Percentiles rank a stretch among this genome's conserved stretches.
phyloP scores from a whole-genome alignment of 2,113 vertebrate genomes.

The Corvus moneduloides region DNA sequence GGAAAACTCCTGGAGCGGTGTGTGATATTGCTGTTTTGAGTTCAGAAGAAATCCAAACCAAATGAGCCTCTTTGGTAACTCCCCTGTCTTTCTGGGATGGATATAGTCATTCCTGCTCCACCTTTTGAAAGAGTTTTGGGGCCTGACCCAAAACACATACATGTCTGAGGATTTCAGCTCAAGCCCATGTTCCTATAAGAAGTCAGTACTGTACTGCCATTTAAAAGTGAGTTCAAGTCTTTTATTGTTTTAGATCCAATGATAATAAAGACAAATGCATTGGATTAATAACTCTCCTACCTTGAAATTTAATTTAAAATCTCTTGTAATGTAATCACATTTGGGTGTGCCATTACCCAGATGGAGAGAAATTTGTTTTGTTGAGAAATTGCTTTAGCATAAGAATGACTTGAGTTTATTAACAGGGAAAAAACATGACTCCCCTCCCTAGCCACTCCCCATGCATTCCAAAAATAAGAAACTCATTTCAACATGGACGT shows the following conservation, averaged over 20 bases:
- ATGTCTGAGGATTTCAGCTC: neutral
- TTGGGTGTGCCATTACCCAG: conserved; percentile 65
- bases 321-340: conserved; percentile 65
- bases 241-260: conserved; percentile 51
- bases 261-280: conserved; percentile 58
- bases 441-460: neutral
- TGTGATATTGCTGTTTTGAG: neutral
- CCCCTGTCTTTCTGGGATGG: neutral
- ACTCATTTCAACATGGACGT: conserved; percentile 58
- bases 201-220: neutral
- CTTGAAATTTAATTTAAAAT: conserved; percentile 69
- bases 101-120: neutral
- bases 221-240: conserved; percentile 5
- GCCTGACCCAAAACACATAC: neutral
- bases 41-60: neutral
- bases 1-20: neutral
- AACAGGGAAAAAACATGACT: conserved; percentile 30
- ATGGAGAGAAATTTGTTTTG: conserved; percentile 68
- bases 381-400: conserved; percentile 67
- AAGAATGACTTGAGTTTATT: conserved; percentile 53
- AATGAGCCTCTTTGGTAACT: neutral
- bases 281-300: conserved; percentile 61
- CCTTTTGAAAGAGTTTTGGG: neutral
- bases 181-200: neutral
- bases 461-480: conserved; percentile 51